Evolutionary conservation across 2,113 vertebrate genomes (phyloP).

Genomic region (Tragelaphus strepsiceros): DNA sequence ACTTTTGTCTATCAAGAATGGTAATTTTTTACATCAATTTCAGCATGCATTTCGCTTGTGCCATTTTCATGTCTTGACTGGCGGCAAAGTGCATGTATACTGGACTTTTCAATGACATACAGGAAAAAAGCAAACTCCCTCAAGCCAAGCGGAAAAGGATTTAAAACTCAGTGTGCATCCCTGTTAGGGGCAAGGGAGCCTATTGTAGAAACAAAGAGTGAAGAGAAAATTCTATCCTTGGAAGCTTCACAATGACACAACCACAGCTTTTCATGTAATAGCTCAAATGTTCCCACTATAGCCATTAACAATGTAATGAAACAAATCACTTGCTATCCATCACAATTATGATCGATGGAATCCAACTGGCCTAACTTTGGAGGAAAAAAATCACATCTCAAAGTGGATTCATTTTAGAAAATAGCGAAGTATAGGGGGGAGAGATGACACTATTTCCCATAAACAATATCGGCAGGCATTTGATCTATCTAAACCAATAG

Average conservation of each 20-base stretch:
- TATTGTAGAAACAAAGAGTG: slow-evolving; percentile 61
- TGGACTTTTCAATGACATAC: slow-evolving; percentile 60
- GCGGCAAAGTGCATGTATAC: neutral
- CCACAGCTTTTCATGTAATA: slow-evolving; percentile 62
- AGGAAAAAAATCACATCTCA: slow-evolving; percentile 59
- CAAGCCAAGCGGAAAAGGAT: slow-evolving; percentile 62
- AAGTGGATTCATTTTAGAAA: slow-evolving; percentile 73
- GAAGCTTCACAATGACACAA: slow-evolving; percentile 52
- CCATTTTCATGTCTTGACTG: slow-evolving; percentile 19
- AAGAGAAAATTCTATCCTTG: slow-evolving; percentile 71
- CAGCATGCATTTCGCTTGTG: neutral
- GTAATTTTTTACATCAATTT: slow-evolving; percentile 17
- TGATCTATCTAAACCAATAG: slow-evolving; percentile 62
- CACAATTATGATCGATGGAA: slow-evolving; percentile 70
- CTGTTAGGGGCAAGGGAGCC: slow-evolving; percentile 43
- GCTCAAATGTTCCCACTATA: slow-evolving; percentile 61
- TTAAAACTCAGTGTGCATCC: slow-evolving; percentile 66
- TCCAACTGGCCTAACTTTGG: slow-evolving; percentile 65
- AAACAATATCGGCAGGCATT: slow-evolving; percentile 56
- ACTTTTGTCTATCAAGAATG: slow-evolving; percentile 32
- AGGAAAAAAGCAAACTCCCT: slow-evolving; percentile 58
- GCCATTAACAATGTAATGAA: slow-evolving; percentile 72
- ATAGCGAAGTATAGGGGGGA: slow-evolving; percentile 46
- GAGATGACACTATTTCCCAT: slow-evolving; percentile 55
- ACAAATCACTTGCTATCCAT: slow-evolving; percentile 66